These are phyloP conservation scores for Parthenolecanium corni DNA, from an alignment of 2,888 invertebrate genomes.

Conservation along the genomic window DNA sequence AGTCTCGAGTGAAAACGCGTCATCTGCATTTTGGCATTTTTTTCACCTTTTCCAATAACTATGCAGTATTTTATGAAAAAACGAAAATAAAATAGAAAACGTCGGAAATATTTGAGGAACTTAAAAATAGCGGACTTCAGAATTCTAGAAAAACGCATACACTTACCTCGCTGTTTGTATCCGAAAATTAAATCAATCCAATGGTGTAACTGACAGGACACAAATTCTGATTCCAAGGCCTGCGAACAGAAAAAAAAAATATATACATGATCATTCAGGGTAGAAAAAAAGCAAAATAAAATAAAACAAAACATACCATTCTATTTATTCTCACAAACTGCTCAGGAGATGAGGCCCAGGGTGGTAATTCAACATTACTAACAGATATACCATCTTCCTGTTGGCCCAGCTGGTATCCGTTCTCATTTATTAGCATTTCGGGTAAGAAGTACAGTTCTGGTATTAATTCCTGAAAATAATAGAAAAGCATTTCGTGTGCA, in stretches of 20 bases:
- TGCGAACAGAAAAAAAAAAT: slow-evolving; percentile 37
- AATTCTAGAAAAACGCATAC: too few relatives aligned
- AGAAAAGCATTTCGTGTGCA: not conserved
- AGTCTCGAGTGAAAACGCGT: too few relatives aligned
- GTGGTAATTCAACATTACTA: slow-evolving; percentile 82
- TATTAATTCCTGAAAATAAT: slow-evolving; percentile 67
- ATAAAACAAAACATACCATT: slow-evolving; percentile 50
- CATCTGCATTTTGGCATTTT: too few relatives aligned
- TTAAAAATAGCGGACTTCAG: too few relatives aligned
- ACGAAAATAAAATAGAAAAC: too few relatives aligned
- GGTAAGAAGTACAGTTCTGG: slow-evolving; percentile 98
- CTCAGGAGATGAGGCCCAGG: slow-evolving; percentile 94
- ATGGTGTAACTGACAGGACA: slow-evolving; percentile 97
- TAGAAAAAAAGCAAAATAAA: not conserved
- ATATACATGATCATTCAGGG: not conserved
- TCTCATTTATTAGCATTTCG: slow-evolving; percentile 91
- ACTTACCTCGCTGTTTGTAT: slow-evolving; percentile 87
- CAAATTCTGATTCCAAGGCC: slow-evolving; percentile 97
- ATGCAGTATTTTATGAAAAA: too few relatives aligned
- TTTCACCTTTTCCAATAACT: too few relatives aligned
- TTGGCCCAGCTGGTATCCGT: slow-evolving; percentile 72
- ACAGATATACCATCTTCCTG: slow-evolving; percentile 69
- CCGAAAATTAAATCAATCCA: slow-evolving; percentile 99
- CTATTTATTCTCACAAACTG: slow-evolving; percentile 96
- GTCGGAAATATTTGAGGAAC: too few relatives aligned